Conservation (phyloP, 2,797 vertebrate genomes). For the Sternarchorhynchus goeldii region DNA sequence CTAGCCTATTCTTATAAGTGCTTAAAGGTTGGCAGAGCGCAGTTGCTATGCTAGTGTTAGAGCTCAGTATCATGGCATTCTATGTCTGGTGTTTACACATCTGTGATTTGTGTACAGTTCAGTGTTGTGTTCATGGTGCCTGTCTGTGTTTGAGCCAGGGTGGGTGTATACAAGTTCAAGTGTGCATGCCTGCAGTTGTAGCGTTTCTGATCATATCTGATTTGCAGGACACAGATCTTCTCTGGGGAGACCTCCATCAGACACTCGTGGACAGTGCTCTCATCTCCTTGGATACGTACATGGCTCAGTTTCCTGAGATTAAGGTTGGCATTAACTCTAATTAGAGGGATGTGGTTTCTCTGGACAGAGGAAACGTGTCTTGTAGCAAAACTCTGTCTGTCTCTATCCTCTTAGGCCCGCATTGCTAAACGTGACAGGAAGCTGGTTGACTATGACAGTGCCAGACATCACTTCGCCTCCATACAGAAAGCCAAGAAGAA, state of each 20-base stretch:
- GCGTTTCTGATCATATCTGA: constrained; percentile 1
- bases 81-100: not conserved
- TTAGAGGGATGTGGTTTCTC: not conserved
- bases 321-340: constrained; percentile 76
- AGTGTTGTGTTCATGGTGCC: constrained; percentile 3
- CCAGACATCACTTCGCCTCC: constrained; percentile 91
- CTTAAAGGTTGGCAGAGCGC: constrained; percentile 11
- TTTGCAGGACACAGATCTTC: constrained; percentile 87
- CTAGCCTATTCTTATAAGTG: not conserved
- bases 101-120: not conserved
- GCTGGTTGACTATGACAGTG: constrained; percentile 95
- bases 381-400: not conserved
- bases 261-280: constrained; percentile 88
- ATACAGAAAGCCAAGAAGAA: constrained; percentile 95
- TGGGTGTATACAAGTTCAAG: constrained; percentile 8
- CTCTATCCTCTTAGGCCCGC: constrained; percentile 77
- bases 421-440: constrained; percentile 95
- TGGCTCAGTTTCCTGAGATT: constrained; percentile 92
- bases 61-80: not conserved
- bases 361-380: not conserved
- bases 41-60: not conserved
- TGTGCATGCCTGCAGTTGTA: not conserved
- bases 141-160: constrained; percentile 1
- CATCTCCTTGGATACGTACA: constrained; percentile 86
- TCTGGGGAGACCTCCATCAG: constrained; percentile 93